phyloP scores from a whole-genome alignment of 2,888 invertebrate genomes.

The Leptogaster cylindrica region DNA sequence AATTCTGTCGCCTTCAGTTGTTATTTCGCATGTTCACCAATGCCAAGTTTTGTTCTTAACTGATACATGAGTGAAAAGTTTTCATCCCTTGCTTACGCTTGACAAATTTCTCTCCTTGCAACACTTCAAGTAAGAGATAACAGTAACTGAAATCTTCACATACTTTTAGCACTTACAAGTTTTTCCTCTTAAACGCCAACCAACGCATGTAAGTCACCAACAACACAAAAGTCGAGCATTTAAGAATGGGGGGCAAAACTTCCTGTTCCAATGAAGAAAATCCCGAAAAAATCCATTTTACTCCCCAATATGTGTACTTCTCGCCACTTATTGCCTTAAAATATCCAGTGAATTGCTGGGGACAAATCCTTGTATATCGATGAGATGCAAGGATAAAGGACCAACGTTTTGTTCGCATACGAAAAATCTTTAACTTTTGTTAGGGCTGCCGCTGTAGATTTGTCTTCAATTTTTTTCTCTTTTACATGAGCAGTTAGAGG shows the following conservation, averaged over 20 bases:
- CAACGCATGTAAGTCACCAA: neutral
- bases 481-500: neutral
- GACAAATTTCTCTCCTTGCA: conserved; percentile 2
- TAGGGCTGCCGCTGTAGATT: neutral
- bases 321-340: conserved; percentile 31
- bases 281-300: conserved; percentile 41
- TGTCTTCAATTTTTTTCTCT: conserved; percentile 1
- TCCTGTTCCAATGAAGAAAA: conserved; percentile 25
- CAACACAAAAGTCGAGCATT: neutral
- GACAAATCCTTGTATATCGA: conserved; percentile 42
- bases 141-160: conserved; percentile 10
- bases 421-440: conserved; percentile 18
- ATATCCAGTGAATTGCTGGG: conserved; percentile 38
- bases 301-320: conserved; percentile 37
- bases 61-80: conserved; percentile 1
- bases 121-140: conserved; percentile 12
- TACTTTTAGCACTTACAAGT: conserved; percentile 24
- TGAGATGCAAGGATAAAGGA: conserved; percentile 41
- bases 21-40: too few species aligned
- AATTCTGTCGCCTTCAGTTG: too few species aligned
- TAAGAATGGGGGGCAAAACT: neutral
- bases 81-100: neutral
- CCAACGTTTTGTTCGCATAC: conserved; percentile 1
- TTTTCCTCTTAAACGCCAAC: conserved; percentile 35
- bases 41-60: too few species aligned